These are phyloP conservation scores for Cyclophora punctaria DNA, from an alignment of 2,888 invertebrate genomes.

Conservation along the genomic window DNA sequence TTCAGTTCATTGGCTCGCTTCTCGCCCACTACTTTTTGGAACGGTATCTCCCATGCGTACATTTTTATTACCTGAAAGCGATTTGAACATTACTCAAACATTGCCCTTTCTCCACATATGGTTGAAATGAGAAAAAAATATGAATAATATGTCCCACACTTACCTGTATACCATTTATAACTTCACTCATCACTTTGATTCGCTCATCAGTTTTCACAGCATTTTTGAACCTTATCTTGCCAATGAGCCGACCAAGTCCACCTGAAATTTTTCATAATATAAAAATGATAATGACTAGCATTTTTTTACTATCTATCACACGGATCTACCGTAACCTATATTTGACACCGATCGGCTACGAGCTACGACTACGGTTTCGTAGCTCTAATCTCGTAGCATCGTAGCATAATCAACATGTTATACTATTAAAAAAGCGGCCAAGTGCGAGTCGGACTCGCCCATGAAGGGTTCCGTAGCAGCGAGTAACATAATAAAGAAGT, in stretches of 20 bases:
- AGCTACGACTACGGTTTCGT: too few relatives aligned
- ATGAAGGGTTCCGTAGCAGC: too few relatives aligned
- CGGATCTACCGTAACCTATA: too few relatives aligned
- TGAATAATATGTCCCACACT: slow-evolving; percentile 32
- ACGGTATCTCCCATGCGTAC: slow-evolving; percentile 97
- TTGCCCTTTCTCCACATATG: too few relatives aligned
- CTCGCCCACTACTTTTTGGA: slow-evolving; percentile 83
- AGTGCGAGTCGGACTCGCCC: too few relatives aligned
- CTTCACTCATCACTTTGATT: slow-evolving; percentile 94
- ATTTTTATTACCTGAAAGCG: slow-evolving; percentile 88
- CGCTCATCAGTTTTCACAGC: slow-evolving; percentile 91
- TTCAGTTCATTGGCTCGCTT: slow-evolving; percentile 77
- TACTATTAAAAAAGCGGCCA: too few relatives aligned
- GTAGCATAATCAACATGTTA: not conserved
- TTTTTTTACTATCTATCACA: too few relatives aligned
- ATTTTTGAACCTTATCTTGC: slow-evolving; percentile 80
- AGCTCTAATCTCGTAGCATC: too few relatives aligned
- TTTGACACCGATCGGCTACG: too few relatives aligned
- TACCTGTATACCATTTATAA: slow-evolving; percentile 93
- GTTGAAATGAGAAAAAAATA: not conserved
- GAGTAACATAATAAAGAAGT: too few relatives aligned
- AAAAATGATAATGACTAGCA: too few relatives aligned
- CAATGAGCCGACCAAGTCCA: slow-evolving; percentile 70
- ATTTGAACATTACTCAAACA: too few relatives aligned
- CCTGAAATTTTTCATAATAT: slow-evolving; percentile 35